Percentiles rank a stretch among this genome's conserved stretches.
phyloP scores from a whole-genome alignment of 1,140 invertebrate genomes.

The Asbolus verrucosus region DNA sequence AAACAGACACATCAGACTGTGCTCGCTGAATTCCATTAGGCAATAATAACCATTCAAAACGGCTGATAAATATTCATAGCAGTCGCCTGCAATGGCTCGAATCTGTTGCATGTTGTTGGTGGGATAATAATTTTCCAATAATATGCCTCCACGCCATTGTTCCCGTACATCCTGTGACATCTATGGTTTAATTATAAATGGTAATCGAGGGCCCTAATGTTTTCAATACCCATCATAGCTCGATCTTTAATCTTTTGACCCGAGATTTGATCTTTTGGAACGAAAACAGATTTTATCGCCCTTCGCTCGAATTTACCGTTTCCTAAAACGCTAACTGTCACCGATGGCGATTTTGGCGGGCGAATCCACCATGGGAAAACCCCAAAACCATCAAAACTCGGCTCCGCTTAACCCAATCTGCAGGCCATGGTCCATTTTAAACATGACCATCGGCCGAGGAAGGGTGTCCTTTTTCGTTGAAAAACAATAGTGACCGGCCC shows the following conservation, averaged over 20 bases:
- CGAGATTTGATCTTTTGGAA: constrained; percentile 50
- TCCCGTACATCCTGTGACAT: constrained; percentile 47
- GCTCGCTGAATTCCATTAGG: no score
- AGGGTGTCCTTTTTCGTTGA: constrained; percentile 17
- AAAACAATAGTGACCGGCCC: constrained; percentile 29
- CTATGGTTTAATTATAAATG: constrained; percentile 53
- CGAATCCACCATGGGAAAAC: not conserved
- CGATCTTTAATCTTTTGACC: constrained; percentile 57
- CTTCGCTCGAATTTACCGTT: constrained; percentile 1
- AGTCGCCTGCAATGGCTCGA: not conserved
- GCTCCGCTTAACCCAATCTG: no score
- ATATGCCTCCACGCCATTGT: constrained; percentile 37
- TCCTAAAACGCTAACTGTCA: not conserved
- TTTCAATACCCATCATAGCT: constrained; percentile 48
- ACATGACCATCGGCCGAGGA: constrained; percentile 20
- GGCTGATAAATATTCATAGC: constrained; percentile 19
- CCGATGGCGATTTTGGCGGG: not conserved
- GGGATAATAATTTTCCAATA: constrained; percentile 37
- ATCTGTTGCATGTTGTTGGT: constrained; percentile 11
- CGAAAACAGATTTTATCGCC: constrained; percentile 28
- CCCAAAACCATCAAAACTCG: not conserved
- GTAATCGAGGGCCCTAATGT: constrained; percentile 47
- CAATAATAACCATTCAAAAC: constrained; percentile 1
- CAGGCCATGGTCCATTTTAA: constrained; percentile 41
- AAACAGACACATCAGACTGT: no score